Evolutionary conservation across 35 echinoderm and acorn worm genomes (phyloP).

Genomic region (Patiria miniata): DNA sequence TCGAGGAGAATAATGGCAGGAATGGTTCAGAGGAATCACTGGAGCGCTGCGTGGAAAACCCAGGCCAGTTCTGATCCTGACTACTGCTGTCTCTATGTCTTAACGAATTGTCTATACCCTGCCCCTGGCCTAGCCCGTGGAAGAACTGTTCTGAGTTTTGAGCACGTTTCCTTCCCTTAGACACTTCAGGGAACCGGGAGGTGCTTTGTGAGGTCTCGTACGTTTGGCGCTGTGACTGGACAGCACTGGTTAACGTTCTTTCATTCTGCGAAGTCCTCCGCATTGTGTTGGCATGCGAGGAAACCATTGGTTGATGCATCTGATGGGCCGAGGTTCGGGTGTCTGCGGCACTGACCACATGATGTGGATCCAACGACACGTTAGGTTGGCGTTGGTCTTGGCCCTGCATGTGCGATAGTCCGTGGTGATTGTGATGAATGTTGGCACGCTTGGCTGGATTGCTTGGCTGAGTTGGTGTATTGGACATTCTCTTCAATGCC

Average conservation of each 20-base stretch:
- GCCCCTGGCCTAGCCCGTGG: background rate
- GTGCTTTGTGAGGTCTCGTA: background rate
- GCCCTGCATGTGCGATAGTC: background rate
- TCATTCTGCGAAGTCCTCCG: background rate
- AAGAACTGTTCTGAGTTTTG: background rate
- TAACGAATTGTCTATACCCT: background rate
- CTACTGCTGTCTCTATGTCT: constrained; percentile 7
- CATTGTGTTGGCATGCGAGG: constrained; percentile 1
- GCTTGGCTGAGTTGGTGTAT: background rate
- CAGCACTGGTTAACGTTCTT: constrained; percentile 7
- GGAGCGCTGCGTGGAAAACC: constrained; percentile 40
- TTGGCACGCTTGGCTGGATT: constrained; percentile 17
- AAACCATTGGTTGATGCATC: constrained; percentile 11
- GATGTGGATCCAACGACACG: background rate
- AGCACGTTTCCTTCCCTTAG: background rate
- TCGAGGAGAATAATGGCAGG: constrained; percentile 2
- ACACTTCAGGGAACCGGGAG: background rate
- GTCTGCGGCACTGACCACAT: background rate
- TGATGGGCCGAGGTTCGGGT: background rate
- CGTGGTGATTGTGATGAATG: background rate
- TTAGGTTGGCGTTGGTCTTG: constrained; percentile 1
- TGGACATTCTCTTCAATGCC: background rate
- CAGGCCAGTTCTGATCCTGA: constrained; percentile 40
- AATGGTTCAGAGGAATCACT: constrained; percentile 22
- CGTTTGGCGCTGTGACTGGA: background rate